Evolutionary conservation across 1,140 invertebrate genomes (phyloP).

Genomic region (Drosophila auraria): DNA sequence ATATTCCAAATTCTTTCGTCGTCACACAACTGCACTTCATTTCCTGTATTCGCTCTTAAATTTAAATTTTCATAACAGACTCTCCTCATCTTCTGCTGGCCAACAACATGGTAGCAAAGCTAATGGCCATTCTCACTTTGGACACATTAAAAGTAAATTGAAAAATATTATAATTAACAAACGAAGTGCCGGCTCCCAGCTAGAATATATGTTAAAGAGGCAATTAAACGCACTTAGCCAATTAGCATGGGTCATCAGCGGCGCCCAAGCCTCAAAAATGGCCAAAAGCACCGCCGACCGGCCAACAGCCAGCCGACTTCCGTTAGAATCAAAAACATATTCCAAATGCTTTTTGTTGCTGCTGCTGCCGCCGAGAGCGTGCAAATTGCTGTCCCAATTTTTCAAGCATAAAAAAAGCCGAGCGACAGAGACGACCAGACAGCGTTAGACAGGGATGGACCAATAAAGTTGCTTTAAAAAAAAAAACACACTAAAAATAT

Average conservation of each 20-base stretch:
- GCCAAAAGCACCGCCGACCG: slow-evolving; percentile 45
- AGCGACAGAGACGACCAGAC: slow-evolving; percentile 28
- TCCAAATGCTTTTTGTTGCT: slow-evolving; percentile 50
- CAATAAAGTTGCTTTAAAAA: slow-evolving; percentile 53
- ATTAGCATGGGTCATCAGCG: slow-evolving; percentile 77
- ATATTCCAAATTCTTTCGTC: not conserved
- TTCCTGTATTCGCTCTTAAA: slow-evolving; percentile 17
- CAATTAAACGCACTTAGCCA: slow-evolving; percentile 81
- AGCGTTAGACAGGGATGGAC: slow-evolving; percentile 12
- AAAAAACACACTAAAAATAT: slow-evolving; percentile 43
- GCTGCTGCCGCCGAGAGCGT: slow-evolving; percentile 58
- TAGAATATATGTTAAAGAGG: slow-evolving; percentile 70
- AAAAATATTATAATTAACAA: slow-evolving; percentile 58
- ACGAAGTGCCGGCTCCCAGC: slow-evolving; percentile 51
- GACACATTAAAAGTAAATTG: slow-evolving; percentile 59
- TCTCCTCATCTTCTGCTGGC: slow-evolving; percentile 4
- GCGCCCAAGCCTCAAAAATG: slow-evolving; percentile 39
- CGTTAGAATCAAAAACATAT: slow-evolving; percentile 74
- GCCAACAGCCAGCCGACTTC: slow-evolving; percentile 49
- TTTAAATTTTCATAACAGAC: slow-evolving; percentile 18
- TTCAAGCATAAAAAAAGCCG: slow-evolving; percentile 78
- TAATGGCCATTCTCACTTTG: slow-evolving; percentile 48
- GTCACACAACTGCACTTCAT: slow-evolving; percentile 5
- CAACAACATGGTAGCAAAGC: slow-evolving; percentile 11
- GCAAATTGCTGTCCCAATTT: slow-evolving; percentile 82